These are phyloP conservation scores for Benthosema pterotum DNA, from an alignment of 2,797 vertebrate species.

Conservation along the genomic window DNA sequence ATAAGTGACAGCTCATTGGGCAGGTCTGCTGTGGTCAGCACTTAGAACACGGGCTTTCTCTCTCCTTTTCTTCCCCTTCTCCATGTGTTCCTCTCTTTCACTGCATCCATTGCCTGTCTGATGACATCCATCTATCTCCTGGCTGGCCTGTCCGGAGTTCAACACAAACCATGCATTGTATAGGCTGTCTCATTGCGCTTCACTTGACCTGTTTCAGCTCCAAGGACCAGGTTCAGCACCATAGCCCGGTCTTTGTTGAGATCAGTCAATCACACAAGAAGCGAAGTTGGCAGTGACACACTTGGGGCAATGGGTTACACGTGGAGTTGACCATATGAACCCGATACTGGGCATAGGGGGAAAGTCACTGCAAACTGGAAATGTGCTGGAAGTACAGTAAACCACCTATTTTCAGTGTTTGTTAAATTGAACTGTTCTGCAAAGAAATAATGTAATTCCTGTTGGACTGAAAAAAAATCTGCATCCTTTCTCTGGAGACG, in stretches of 20 bases:
- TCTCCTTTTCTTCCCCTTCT: neutral
- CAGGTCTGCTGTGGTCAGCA: neutral
- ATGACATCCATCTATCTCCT: neutral
- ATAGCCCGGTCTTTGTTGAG: neutral
- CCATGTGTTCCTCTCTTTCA: neutral
- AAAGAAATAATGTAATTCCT: too few relatives aligned
- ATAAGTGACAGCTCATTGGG: neutral
- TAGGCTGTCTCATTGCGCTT: neutral
- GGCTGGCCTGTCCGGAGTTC: neutral
- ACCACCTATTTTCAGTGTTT: too few relatives aligned
- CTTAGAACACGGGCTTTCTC: neutral
- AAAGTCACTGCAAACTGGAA: too few relatives aligned
- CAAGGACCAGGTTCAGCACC: neutral
- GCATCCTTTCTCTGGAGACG: too few relatives aligned
- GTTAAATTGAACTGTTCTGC: too few relatives aligned
- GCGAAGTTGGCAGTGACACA: too few relatives aligned
- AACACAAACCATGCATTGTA: neutral
- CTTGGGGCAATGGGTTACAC: too few relatives aligned
- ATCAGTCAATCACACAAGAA: neutral
- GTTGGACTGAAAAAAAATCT: too few relatives aligned
- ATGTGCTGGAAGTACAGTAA: too few relatives aligned
- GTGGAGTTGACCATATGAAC: too few relatives aligned
- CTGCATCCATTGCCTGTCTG: neutral
- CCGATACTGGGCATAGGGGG: too few relatives aligned
- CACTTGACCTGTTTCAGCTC: neutral